Conservation (phyloP, 2,113 vertebrate genomes). For the Psephotus haematonotus region DNA sequence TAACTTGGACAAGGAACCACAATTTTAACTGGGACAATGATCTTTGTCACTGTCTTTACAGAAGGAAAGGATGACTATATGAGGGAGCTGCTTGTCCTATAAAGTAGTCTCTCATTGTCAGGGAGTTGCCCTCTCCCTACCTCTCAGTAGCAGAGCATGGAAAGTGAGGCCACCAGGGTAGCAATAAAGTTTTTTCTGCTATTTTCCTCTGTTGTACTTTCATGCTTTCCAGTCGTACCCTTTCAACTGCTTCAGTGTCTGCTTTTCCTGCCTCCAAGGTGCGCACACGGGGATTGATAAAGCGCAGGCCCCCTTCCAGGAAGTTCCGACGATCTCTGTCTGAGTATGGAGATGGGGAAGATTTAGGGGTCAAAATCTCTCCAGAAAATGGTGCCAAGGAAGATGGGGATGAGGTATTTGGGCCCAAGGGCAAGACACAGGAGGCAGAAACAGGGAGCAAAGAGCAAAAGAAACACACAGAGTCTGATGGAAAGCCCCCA, state of each 20-base stretch:
- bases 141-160: not conserved
- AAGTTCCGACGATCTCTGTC: conserved; percentile 78
- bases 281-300: conserved; percentile 76
- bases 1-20: not conserved
- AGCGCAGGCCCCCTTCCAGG: conserved; percentile 79
- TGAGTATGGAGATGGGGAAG: conserved; percentile 59
- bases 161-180: not conserved
- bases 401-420: conserved; percentile 60
- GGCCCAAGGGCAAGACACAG: not conserved
- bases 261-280: conserved; percentile 60
- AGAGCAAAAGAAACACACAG: not conserved
- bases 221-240: not conserved
- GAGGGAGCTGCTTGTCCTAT: not conserved
- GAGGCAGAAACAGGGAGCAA: not conserved
- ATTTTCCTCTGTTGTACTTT: not conserved
- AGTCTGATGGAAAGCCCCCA: not conserved
- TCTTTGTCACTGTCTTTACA: not conserved
- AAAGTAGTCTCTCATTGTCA: not conserved
- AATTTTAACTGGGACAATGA: not conserved
- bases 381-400: conserved; percentile 77
- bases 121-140: not conserved
- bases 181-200: not conserved
- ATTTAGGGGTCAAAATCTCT: conserved; percentile 15
- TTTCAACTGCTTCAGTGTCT: not conserved
- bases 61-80: not conserved